A percentile compares a stretch with the other conserved stretches of the same genome.
phyloP scores from a whole-genome alignment of 2,888 invertebrate species.

The Drosophila setosimentum region DNA sequence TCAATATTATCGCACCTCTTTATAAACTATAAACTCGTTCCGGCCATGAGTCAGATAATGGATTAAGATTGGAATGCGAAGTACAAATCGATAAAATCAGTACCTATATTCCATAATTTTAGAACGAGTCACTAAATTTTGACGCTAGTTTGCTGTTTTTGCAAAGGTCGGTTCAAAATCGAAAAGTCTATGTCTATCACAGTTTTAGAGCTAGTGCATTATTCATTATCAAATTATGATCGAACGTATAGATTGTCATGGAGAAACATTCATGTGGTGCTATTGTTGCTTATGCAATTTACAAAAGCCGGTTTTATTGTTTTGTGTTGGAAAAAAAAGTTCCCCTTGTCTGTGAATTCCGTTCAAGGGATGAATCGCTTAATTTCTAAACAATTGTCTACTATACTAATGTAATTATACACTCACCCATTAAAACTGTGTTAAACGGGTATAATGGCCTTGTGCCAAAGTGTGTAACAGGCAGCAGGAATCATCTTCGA shows the following conservation, averaged over 20 bases:
- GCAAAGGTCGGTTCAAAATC: background rate
- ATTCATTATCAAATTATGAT: background rate
- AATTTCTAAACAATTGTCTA: background rate
- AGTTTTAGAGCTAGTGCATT: background rate
- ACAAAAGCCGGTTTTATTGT: background rate
- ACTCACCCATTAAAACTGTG: background rate
- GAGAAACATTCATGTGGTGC: background rate
- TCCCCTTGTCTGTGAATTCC: background rate
- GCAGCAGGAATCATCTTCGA: background rate
- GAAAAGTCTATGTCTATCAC: background rate
- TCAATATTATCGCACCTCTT: background rate
- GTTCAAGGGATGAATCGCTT: conserved; percentile 1
- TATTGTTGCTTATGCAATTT: background rate
- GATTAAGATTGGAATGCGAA: background rate
- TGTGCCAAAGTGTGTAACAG: background rate
- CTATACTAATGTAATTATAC: background rate
- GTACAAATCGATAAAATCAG: background rate
- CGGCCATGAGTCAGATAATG: background rate
- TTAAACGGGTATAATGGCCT: background rate
- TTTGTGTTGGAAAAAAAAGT: background rate
- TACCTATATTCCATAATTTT: background rate
- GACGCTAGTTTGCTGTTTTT: background rate
- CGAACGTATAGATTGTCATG: background rate
- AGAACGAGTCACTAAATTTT: background rate
- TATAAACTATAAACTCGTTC: background rate